A percentile compares a stretch with the other conserved stretches of the same genome.
phyloP scores from a whole-genome alignment of 2,888 invertebrate species.

The Strigamia crassipes region DNA sequence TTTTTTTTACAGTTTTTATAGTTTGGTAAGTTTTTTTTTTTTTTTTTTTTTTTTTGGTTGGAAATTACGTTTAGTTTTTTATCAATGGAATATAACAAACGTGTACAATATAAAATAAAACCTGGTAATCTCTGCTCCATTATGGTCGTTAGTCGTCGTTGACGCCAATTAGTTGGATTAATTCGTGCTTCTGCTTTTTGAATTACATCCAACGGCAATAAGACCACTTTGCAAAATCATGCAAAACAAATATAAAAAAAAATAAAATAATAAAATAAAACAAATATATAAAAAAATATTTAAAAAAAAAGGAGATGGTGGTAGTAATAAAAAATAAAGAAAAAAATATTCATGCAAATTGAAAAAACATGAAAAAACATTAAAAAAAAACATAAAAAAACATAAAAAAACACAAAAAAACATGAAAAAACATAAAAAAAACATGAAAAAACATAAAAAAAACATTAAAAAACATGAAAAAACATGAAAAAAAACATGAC shows the following conservation, averaged over 20 bases:
- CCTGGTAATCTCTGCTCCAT: constrained; percentile 48
- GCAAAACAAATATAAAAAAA: constrained; percentile 53
- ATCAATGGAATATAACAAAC: no score
- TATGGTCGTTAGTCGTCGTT: constrained; percentile 48
- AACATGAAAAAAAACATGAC: no score
- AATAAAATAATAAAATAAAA: constrained; percentile 63
- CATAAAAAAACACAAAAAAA: no score
- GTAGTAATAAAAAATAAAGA: neutral
- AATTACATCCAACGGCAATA: constrained; percentile 48
- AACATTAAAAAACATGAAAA: no score
- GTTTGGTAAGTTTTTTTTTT: no score
- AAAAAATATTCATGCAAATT: neutral
- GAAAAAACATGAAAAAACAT: no score
- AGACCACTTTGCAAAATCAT: constrained; percentile 39
- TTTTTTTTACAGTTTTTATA: neutral
- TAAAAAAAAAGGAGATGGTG: no score
- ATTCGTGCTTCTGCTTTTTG: constrained; percentile 50
- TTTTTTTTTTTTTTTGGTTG: neutral
- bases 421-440: no score
- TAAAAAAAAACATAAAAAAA: no score
- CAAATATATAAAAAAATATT: constrained; percentile 1
- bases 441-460: no score
- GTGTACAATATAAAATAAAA: neutral
- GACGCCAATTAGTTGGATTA: constrained; percentile 48
- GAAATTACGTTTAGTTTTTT: neutral